Evolutionary conservation across 2,797 vertebrate genomes (phyloP), one percentile per base, ranked within the genome.

Genomic region (Vultur gryphus): DNA sequence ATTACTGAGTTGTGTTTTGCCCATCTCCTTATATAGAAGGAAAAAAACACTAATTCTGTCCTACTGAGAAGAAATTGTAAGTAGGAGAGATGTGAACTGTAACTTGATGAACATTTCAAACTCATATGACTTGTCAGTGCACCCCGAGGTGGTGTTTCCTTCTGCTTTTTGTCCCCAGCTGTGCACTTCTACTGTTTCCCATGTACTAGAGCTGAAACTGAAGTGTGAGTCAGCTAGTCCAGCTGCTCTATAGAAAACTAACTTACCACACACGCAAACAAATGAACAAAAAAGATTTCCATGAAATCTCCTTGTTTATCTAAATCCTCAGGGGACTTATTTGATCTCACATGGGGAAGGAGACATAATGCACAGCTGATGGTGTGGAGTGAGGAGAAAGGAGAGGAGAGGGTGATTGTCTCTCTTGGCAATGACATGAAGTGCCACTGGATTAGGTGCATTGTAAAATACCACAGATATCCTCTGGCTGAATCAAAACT

Each of bases 261-360:
- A 44, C 6, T 2, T 31, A 28, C 16, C 23, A 29, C 6, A 31
- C 14, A 51, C 0, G 2, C 1, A 55, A 69, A 59, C 29, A 70
- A 55, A 62, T 19, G 4, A 73, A 54, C 11, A 51, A 20, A 44
- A 66, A 55, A 51, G 0, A 33, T 44, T 61, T 71, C n/a, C 29
- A 21, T 49, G 6, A 95, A 82, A 76, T 64, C 19, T 46, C 24
- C 6, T 37, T 58, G 11, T 46, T 81, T 61, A 59, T 64, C 19
- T 77, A 51, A 54, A 77, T 43, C 21, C 7, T 87, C 39, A 37
- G 23, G 16, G 10, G 2, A 3, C 12, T 69, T 61, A 25, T 58
- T 64, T 16, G 3, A 18, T 46, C 15, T 82, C 31, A 59, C 2
- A 6, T 33, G 14, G 20, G 25, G 33, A 79, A 72, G 5, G 13